phyloP scores from a whole-genome alignment of 2,113 vertebrate genomes.

The Oceanodroma tethys region DNA sequence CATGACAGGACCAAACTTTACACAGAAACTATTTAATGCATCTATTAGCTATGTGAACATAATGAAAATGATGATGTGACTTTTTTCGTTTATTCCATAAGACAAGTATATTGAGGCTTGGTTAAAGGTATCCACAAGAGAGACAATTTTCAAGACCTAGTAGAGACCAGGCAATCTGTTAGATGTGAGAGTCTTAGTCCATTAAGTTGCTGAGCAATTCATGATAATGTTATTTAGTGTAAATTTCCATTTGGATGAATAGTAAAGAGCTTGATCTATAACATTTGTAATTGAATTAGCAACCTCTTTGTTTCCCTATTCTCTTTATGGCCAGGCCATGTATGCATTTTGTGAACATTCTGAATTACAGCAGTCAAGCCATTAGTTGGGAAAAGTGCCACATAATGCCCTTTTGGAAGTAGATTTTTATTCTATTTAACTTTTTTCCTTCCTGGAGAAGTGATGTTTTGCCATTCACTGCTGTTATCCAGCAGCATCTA shows the following conservation, averaged over 20 bases:
- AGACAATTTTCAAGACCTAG: neutral
- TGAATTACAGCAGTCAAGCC: neutral
- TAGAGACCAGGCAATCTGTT: neutral
- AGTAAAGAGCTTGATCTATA: constrained; percentile 40
- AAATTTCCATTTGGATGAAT: constrained; percentile 38
- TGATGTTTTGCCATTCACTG: neutral
- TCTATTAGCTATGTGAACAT: neutral
- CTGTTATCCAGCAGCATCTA: neutral
- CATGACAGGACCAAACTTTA: neutral
- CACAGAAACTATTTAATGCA: neutral
- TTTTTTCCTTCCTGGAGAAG: neutral
- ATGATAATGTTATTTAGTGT: constrained; percentile 29
- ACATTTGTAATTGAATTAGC: constrained; percentile 42
- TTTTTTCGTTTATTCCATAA: neutral
- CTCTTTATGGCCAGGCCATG: constrained; percentile 8
- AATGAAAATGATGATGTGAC: neutral
- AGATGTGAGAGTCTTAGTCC: neutral
- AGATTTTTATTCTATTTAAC: constrained; percentile 1
- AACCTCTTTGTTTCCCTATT: constrained; percentile 35
- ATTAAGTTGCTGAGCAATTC: constrained; percentile 30
- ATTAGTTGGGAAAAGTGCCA: constrained; percentile 27
- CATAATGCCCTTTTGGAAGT: constrained; percentile 29
- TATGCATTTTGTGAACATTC: neutral
- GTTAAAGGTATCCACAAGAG: neutral
- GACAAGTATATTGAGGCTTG: neutral